Percentiles rank a stretch among this genome's conserved stretches.
Evolutionary conservation across 2,888 invertebrate species (phyloP).

Genomic region (Neocrepidodera transversa): DNA sequence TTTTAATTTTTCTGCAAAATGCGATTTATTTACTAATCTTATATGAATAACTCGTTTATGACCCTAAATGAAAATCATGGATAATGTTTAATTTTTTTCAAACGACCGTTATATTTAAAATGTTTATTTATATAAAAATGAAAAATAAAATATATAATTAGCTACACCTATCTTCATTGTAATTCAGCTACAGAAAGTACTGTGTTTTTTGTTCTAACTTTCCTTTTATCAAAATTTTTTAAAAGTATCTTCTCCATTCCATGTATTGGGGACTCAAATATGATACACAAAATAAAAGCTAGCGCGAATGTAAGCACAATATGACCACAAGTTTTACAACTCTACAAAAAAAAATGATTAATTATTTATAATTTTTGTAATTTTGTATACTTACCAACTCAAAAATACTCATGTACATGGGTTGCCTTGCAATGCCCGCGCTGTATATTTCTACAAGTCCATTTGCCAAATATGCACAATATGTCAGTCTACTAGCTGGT

Average conservation of each 20-base stretch:
- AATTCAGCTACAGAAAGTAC: neutral
- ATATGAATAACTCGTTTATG: too few relatives aligned
- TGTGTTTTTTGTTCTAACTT: neutral
- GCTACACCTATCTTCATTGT: too few relatives aligned
- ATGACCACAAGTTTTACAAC: constrained; percentile 66
- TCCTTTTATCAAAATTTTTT: constrained; percentile 51
- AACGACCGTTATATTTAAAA: too few relatives aligned
- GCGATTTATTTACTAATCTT: too few relatives aligned
- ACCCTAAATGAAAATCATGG: too few relatives aligned
- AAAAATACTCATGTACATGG: constrained; percentile 68
- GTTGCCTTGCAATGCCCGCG: constrained; percentile 67
- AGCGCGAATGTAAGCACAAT: constrained; percentile 68
- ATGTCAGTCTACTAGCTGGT: constrained; percentile 73
- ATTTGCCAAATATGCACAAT: constrained; percentile 76
- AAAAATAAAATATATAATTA: too few relatives aligned
- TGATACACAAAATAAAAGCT: constrained; percentile 69
- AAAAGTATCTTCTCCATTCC: constrained; percentile 74
- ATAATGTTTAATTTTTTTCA: too few relatives aligned
- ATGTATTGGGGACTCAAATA: constrained; percentile 77
- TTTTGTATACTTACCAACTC: constrained; percentile 64
- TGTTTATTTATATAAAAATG: too few relatives aligned
- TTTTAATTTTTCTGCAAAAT: too few relatives aligned
- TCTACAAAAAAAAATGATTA: constrained; percentile 58
- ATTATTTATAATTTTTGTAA: neutral
- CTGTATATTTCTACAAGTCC: constrained; percentile 74